These are phyloP conservation scores for Syngnathus scovelli DNA, from an alignment of 2,113 vertebrate species.

Conservation along the genomic window DNA sequence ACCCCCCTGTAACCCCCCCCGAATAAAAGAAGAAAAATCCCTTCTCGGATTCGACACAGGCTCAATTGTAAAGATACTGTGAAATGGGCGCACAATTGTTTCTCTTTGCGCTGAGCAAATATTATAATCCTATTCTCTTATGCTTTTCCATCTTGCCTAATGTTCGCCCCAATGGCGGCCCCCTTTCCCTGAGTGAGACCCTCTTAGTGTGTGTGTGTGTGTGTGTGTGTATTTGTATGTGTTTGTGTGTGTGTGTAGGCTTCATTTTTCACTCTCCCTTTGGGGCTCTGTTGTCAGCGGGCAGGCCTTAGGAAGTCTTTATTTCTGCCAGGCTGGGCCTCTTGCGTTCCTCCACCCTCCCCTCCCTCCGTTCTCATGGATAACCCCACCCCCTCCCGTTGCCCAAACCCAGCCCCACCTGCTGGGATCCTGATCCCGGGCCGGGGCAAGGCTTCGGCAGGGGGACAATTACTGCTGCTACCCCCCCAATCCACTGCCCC, in stretches of 20 bases:
- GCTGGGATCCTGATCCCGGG: constrained; percentile 96
- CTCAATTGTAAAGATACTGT: constrained; percentile 52
- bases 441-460: constrained; percentile 91
- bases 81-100: constrained; percentile 60
- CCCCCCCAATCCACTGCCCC: neutral
- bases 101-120: constrained; percentile 64
- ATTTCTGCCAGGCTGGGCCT: constrained; percentile 96
- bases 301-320: constrained; percentile 98
- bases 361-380: constrained; percentile 89
- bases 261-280: constrained; percentile 85
- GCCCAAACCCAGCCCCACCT: constrained; percentile 76
- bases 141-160: constrained; percentile 64
- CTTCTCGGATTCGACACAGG: constrained; percentile 56
- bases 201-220: constrained; percentile 75
- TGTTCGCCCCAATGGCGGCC: constrained; percentile 58
- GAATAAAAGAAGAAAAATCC: constrained; percentile 28
- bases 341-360: constrained; percentile 93
- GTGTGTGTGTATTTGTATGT: constrained; percentile 28
- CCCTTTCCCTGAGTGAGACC: constrained; percentile 68
- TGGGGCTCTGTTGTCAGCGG: constrained; percentile 93
- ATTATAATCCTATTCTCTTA: constrained; percentile 75
- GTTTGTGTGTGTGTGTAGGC: constrained; percentile 80
- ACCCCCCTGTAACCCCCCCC: neutral
- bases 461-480: constrained; percentile 97
- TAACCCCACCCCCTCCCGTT: constrained; percentile 69